phyloP scores from a whole-genome alignment of 2,113 vertebrate species.

The Elephas maximus region DNA sequence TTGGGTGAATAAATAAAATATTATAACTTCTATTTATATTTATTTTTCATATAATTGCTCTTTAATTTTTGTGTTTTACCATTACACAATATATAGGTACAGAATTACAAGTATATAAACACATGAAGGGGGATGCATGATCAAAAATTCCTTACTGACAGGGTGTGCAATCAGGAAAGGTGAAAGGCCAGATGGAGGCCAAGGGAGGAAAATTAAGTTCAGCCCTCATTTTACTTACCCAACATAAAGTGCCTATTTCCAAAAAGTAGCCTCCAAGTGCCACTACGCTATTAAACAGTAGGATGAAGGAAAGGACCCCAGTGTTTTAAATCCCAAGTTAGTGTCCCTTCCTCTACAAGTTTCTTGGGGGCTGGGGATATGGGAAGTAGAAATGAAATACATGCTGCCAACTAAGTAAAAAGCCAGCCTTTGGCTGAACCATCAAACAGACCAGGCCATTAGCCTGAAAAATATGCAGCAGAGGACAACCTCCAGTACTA shows the following conservation, averaged over 20 bases:
- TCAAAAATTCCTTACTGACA: neutral
- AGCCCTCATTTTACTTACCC: constrained; percentile 33
- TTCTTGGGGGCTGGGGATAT: neutral
- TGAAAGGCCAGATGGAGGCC: constrained; percentile 18
- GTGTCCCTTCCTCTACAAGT: neutral
- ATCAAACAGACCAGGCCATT: neutral
- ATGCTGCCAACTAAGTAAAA: constrained; percentile 20
- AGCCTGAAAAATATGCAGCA: constrained; percentile 8
- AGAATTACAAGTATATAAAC: constrained; percentile 44
- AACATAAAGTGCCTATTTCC: neutral
- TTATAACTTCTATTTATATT: constrained; percentile 58
- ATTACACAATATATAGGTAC: constrained; percentile 23
- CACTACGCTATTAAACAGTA: neutral
- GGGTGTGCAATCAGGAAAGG: neutral
- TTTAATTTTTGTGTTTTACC: constrained; percentile 66
- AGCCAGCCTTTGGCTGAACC: neutral
- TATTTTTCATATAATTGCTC: constrained; percentile 34
- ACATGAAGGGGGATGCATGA: neutral
- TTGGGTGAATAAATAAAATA: constrained; percentile 48
- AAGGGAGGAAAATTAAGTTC: constrained; percentile 1
- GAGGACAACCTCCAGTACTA: neutral
- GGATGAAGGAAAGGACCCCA: neutral
- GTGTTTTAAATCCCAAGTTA: constrained; percentile 5
- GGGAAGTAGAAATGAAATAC: neutral
- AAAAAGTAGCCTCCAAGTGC: neutral